Conservation (phyloP, 2,797 vertebrate genomes). For the Enteromius radiatus region DNA sequence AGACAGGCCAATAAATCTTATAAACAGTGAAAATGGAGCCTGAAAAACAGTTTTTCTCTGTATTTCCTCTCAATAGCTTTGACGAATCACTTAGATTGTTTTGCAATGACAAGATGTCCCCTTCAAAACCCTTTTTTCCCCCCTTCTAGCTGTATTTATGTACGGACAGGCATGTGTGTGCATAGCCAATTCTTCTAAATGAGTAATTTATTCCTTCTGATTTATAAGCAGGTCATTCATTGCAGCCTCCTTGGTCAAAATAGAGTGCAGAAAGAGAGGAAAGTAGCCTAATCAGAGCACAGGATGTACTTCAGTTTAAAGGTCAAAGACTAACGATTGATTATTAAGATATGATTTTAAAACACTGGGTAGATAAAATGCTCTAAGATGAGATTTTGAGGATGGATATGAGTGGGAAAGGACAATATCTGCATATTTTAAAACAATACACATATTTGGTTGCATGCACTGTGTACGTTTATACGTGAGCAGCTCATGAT, state of each 20-base stretch:
- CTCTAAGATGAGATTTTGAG: neutral
- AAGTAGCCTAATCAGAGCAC: constrained; percentile 44
- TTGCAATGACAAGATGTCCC: constrained; percentile 25
- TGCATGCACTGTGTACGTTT: neutral
- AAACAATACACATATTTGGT: neutral
- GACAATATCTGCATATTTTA: neutral
- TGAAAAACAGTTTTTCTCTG: neutral
- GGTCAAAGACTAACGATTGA: constrained; percentile 49
- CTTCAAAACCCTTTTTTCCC: constrained; percentile 9
- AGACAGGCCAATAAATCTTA: constrained; percentile 1
- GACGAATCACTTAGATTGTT: constrained; percentile 24
- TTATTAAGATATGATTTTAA: constrained; percentile 32
- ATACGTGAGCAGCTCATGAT: neutral
- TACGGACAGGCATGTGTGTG: constrained; percentile 6
- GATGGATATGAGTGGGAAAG: neutral
- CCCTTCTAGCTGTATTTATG: neutral
- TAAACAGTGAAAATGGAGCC: neutral
- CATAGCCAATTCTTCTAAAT: constrained; percentile 49
- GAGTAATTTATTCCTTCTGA: constrained; percentile 53
- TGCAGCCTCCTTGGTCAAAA: constrained; percentile 19
- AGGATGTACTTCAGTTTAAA: constrained; percentile 46
- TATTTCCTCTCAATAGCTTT: neutral
- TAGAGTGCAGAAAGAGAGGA: constrained; percentile 7
- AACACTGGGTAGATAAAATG: neutral
- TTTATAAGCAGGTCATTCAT: constrained; percentile 45